These are phyloP conservation scores for Rapana venosa DNA, from an alignment of 2,888 invertebrate genomes.

Conservation along the genomic window DNA sequence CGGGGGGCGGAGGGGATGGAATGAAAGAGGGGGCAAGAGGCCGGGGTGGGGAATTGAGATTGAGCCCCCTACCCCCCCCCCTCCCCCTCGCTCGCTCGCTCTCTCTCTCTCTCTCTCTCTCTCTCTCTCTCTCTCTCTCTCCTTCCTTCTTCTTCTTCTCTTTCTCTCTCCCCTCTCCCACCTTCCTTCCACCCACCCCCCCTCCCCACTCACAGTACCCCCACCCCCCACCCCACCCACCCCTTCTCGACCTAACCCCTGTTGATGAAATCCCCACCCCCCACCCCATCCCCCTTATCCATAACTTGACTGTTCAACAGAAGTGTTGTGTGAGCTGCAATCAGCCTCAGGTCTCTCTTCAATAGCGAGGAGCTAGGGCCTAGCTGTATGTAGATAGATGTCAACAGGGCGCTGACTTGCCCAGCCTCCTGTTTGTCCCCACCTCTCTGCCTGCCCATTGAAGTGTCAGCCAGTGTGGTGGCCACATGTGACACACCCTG, in stretches of 20 bases:
- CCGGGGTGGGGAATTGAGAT: no score
- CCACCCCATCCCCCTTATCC: no score
- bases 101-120: constrained; percentile 2
- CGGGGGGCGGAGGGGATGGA: not conserved
- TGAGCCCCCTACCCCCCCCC: not conserved
- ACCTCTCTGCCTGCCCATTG: not conserved
- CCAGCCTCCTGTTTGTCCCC: not conserved
- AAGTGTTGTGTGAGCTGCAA: no score
- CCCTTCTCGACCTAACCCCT: no score
- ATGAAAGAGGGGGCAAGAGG: no score
- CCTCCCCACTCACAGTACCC: not conserved
- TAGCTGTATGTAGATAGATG: no score
- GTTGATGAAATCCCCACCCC: no score
- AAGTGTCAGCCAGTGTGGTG: not conserved
- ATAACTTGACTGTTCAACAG: no score
- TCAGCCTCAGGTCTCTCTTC: no score
- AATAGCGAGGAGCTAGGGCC: no score
- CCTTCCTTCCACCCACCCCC: not conserved
- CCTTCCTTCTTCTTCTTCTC: not conserved
- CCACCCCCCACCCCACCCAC: not conserved
- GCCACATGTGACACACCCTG: no score
- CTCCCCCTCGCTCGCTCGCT: not conserved
- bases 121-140: not conserved
- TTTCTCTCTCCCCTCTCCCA: not conserved
- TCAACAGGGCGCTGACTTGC: not conserved